Evolutionary conservation across 2,113 vertebrate species (phyloP), one percentile per base, ranked within the genome.

Genomic region (Megaptera novaeangliae): DNA sequence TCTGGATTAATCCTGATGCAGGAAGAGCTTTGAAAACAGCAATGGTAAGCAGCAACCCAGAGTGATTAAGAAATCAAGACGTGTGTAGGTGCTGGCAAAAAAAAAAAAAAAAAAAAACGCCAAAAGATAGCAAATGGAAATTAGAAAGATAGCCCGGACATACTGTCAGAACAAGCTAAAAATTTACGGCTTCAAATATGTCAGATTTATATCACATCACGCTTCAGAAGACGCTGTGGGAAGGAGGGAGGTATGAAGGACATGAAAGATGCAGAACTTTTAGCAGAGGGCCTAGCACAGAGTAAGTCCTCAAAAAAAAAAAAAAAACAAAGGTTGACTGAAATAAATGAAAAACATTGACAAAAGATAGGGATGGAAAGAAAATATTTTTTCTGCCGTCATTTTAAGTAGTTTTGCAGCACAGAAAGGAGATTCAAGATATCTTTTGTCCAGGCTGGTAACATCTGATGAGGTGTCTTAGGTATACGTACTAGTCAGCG

Each of bases 11-110:
- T 97, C 39, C 92, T 88, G 77, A 96, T 71, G 82, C 78, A 96
- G 71, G 92, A 93, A 98, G 97, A 98, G 97, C 85, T 97, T 69
- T 92, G 94, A 96, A 98, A 97, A 89, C 72, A 88, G 96, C 75
- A 57, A 74, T 77, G 10, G 86, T 94, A 98, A 96, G 95, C 95
- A 97, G 86, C 49, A 89, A 82, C 14, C 29, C 84, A n/a, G 68
- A 78, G 90, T 95, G 94, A 95, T 86, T 98, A 95, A 90, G 88
- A 96, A 95, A 96, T 96, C 88, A 83, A 95, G 93, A 94, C 94
- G 59, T 96, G 92, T 4, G 72, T 97, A 98, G 96, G 72, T 97
- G 82, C 68, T 88, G 31, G 8, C 27, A 96, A 92, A 96, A 89
- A 71, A 91, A 95, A 69, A 69, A 21, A 34, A 97, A 94, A 96